Evolutionary conservation across 2,113 vertebrate genomes (phyloP), one percentile per base, ranked within the genome.

Genomic region (Ictalurus punctatus): DNA sequence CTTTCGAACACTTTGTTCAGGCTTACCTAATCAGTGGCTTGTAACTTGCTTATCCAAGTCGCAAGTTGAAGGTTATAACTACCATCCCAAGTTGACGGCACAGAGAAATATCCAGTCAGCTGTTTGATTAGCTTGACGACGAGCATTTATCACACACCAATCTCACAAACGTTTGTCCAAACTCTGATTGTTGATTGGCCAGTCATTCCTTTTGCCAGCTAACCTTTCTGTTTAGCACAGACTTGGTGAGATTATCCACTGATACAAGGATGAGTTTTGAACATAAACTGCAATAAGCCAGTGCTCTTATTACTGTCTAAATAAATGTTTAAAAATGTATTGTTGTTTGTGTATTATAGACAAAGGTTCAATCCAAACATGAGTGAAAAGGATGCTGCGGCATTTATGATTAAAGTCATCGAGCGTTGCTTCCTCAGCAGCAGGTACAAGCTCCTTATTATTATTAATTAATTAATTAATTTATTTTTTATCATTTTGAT

Each of bases 371-470:
- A 97, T 92, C 97, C 98, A 34, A 99, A 97, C 83, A 97, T 99
- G 97, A 99, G 98, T 0, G 98, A 99, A 95, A 96, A 97, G 54
- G 98, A 99, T 76, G 98, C 98, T 0, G 98, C 98, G 0, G 97
- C 96, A 6, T 99, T 97, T 95, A 99, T 99, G 90, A 96, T 99
- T 93, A 99, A 99, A 94, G 90, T 99, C 92, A 99, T 99, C 92
- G 98, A 99, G 91, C 99, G 96, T 90, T 99, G 98, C 93, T 99
- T 99, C 95, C 98, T 99, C 91, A 99, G 98, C 90, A 99, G 98
- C 96, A 98, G 98, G 98, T 97, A 89, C 93, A 91, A 71, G 5
- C 40, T 16, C 0, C n/a, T 54, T 17, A 54, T 44, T 25, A 83
- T 25, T 63, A 83, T 59, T 44, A 37, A 12, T 25, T 65, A 4